Base-by-base conservation (phyloP, 2,888 invertebrate genomes). In the Seira ritae region DNA sequence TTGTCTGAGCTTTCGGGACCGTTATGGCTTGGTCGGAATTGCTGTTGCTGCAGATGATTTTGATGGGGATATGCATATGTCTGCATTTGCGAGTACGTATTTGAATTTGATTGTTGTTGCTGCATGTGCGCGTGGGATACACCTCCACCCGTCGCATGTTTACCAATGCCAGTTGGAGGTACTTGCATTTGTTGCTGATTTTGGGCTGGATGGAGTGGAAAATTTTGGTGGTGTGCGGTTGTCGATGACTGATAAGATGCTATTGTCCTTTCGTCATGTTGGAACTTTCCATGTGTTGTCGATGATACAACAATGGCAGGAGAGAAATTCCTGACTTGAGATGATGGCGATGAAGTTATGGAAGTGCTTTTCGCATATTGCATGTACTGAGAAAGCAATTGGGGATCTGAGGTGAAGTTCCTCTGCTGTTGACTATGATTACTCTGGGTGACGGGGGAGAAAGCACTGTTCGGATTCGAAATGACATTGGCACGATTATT, bases 341-440 rank as follows among this genome's bases (percentile, higher is more conserved):
- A 60, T 17, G 17, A 3, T n/a, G 60, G 60, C 42, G 42, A 12
- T 12, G 6, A 8, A 42, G 42, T 12, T 12, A 42, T 42, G 42
- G 42, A 17, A 76, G 17, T 68, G n/a, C n/a, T 81, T 68, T 87
- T 84, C 67, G 80, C 79, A 77, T 84, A 89, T 42, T 87, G 85
- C 20, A 88, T 31, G 80, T 87, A 89, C 72, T 89, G 89, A 31
- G 87, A 87, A 60, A 87, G 86, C 20, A 89, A 69, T 46, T 85
- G 84, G 68, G 88, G 87, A 85, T 89, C 89, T 22, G 69, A 85
- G 15, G 89, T 89, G 75, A 89, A 89, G 62, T 69, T 69, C 67
- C 62, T 72, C 23, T 70, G 76, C 17, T 60, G 60, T 17, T 42
- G 42, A 46, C 19, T 62, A 71, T 65, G 69, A 60, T 69, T 22